Base-by-base conservation (phyloP, 2,113 vertebrate genomes). In the Neomonachus schauinslandi region DNA sequence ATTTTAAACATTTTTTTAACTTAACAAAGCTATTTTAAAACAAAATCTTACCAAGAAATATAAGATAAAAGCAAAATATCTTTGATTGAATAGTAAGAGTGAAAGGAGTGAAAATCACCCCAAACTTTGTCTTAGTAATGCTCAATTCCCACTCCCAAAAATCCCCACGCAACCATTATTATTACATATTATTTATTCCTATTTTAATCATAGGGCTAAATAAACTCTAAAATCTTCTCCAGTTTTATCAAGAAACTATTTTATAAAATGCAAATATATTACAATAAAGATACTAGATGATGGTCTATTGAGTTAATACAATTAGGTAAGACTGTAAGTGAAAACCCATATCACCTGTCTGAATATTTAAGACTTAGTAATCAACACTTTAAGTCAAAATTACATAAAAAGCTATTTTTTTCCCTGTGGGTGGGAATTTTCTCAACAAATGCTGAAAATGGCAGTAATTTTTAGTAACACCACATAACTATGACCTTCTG, bases 201-300 rank as follows among this genome's bases (percentile, higher is more conserved):
- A 59, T 39, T 89, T 65, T 83, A 57, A 55, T 9, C 36, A 24
- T 6, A 39, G 24, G 5, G 7, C 24, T 88, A 79, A 80, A 46
- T 77, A 82, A 82, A 42, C 9, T 77, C n/a, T 77, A 69, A 96
- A 57, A 79, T 31, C 2, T 63, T 79, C 26, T 72, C 36, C 14
- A 65, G 26, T 19, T 80, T 90, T 86, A 85, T 5, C 21, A 81
- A 28, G 6, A 33, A 74, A 31, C 21, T 74, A 83, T 69, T 61
- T 4, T 90, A 74, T 79, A 88, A 93, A 95, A 21, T 61, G 24
- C 28, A 91, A 91, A 36, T 92, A 53, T n/a, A 63, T n/a, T 77
- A 55, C 7, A 69, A 57, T 89, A 93, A 95, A 80, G 76, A 84
- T 21, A 74, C n/a, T 61, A 11, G 31, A 83, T 42, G 5, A 67